Conservation (phyloP, 2,888 invertebrate species). For the Troides aeacus region DNA sequence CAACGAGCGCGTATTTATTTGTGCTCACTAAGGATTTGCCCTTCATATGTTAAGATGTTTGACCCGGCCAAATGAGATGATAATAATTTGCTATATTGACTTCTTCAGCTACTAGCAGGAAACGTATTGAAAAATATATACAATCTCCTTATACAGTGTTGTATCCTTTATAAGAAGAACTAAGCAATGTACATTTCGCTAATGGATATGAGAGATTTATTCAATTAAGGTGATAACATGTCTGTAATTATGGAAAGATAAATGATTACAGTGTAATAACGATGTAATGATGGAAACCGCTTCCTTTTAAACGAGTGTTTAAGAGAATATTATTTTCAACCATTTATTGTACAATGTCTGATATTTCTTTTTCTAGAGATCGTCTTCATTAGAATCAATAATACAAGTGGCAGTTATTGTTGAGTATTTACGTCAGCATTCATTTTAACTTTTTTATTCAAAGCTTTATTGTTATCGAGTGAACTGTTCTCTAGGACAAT, state of each 20-base stretch:
- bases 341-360: background rate
- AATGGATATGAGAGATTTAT: background rate
- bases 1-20: conserved; percentile 70
- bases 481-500: too few species aligned
- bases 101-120: conserved; percentile 47
- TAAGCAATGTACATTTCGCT: too few species aligned
- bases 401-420: background rate
- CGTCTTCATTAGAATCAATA: background rate
- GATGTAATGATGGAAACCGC: background rate
- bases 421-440: background rate
- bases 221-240: background rate
- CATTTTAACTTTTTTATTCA: background rate
- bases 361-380: background rate
- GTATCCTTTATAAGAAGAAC: background rate
- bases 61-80: conserved; percentile 69
- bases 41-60: conserved; percentile 69
- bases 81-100: conserved; percentile 67
- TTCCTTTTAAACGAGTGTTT: background rate
- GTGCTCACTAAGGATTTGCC: conserved; percentile 71
- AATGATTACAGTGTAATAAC: background rate
- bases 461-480: too few species aligned
- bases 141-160: background rate
- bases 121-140: conserved; percentile 9
- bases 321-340: background rate
- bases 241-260: background rate